Percentiles rank a stretch among this genome's conserved stretches.
Evolutionary conservation across 2,113 vertebrate species (phyloP).

Genomic region (Dicerorhinus sumatrensis): DNA sequence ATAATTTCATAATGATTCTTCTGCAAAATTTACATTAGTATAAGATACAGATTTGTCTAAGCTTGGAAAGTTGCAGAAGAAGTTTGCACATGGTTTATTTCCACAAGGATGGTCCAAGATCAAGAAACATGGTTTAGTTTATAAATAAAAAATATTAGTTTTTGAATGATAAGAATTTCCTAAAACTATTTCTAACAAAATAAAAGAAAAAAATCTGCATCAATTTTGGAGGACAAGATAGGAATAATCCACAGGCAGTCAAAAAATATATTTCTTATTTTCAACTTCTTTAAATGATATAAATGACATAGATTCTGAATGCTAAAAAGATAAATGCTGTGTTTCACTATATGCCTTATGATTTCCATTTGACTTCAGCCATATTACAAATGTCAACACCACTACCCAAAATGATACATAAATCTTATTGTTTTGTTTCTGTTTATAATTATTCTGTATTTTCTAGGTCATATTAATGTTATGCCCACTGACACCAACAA

Average conservation of each 20-base stretch:
- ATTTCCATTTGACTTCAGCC: background rate
- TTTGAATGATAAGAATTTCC: background rate
- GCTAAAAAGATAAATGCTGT: background rate
- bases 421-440: background rate
- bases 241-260: background rate
- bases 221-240: background rate
- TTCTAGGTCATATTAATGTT: background rate
- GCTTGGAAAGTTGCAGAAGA: background rate
- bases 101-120: background rate
- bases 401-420: background rate
- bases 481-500: background rate
- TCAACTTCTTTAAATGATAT: conserved; percentile 7
- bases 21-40: background rate
- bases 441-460: background rate
- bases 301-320: background rate
- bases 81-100: background rate
- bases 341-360: background rate
- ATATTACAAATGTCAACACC: background rate
- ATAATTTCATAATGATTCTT: background rate
- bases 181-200: background rate
- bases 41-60: background rate
- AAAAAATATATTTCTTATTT: conserved; percentile 37
- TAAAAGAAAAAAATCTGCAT: background rate
- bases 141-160: background rate
- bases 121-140: background rate